phyloP scores from a whole-genome alignment of 2,888 invertebrate genomes.

The Drosophila rubida region DNA sequence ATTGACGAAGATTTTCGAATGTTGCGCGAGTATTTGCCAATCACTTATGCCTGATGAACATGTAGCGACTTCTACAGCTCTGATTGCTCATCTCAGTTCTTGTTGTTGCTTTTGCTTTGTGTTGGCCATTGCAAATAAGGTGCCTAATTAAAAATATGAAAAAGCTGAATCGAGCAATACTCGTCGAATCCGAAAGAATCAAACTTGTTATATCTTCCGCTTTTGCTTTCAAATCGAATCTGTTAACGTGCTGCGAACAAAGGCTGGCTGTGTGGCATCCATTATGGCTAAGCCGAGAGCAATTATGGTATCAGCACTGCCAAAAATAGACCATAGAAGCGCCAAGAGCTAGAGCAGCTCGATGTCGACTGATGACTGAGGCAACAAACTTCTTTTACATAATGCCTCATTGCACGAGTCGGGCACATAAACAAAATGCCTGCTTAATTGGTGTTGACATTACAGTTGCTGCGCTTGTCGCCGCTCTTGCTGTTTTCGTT shows the following conservation, averaged over 20 bases:
- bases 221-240: constrained; percentile 53
- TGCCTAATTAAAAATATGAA: constrained; percentile 68
- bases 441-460: constrained; percentile 36
- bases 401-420: constrained; percentile 25
- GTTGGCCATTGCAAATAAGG: constrained; percentile 62
- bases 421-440: background rate
- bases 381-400: constrained; percentile 57
- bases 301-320: constrained; percentile 47
- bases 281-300: constrained; percentile 33
- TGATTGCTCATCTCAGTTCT: constrained; percentile 52
- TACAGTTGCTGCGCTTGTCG: constrained; percentile 34
- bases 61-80: constrained; percentile 43
- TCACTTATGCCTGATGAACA: constrained; percentile 73
- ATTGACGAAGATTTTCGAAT: constrained; percentile 58
- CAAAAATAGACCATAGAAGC: constrained; percentile 17
- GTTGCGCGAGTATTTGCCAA: constrained; percentile 67
- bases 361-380: constrained; percentile 42
- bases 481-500: background rate
- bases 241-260: constrained; percentile 49
- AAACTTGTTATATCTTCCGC: constrained; percentile 65
- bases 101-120: too few relatives aligned
- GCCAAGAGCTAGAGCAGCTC: constrained; percentile 28
- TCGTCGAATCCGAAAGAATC: constrained; percentile 19
- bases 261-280: background rate
- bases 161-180: constrained; percentile 13